Conservation (phyloP, 2,113 vertebrate species). For the Anolis sagrei region DNA sequence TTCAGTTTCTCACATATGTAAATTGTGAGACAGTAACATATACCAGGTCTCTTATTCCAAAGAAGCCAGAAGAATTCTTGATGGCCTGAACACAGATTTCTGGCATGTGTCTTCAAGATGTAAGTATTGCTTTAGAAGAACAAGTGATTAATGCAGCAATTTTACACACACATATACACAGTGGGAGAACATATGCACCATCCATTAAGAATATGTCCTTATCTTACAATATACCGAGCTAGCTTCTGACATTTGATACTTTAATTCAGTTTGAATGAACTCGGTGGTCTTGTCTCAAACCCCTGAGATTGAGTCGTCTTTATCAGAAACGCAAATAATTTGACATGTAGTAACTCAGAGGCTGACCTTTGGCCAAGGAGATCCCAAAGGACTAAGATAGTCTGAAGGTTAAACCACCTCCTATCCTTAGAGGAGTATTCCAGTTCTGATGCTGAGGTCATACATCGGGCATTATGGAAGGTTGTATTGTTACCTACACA, state of each 20-base stretch:
- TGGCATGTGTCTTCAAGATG: conserved; percentile 26
- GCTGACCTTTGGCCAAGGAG: conserved; percentile 46
- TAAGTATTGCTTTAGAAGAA: not conserved
- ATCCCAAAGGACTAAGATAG: conserved; percentile 15
- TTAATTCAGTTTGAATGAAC: conserved; percentile 7
- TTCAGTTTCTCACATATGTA: not conserved
- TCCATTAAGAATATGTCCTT: not conserved
- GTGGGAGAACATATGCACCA: not conserved
- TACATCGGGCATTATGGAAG: conserved; percentile 34
- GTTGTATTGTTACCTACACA: conserved; percentile 17
- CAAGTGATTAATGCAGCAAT: not conserved
- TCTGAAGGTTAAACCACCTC: conserved; percentile 46
- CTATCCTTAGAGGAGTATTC: conserved; percentile 38
- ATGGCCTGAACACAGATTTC: conserved; percentile 3
- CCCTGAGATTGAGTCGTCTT: conserved; percentile 38
- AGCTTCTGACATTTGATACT: conserved; percentile 50
- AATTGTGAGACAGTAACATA: not conserved
- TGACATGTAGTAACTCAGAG: conserved; percentile 33
- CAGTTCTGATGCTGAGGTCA: conserved; percentile 50
- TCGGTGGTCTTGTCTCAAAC: conserved; percentile 40
- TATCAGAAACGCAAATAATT: conserved; percentile 59
- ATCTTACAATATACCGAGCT: not conserved
- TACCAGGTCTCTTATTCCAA: not conserved
- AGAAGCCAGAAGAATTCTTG: conserved; percentile 5
- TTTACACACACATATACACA: not conserved